These are phyloP conservation scores for Folsomia candida DNA, from an alignment of 2,888 invertebrate species.

Conservation along the genomic window DNA sequence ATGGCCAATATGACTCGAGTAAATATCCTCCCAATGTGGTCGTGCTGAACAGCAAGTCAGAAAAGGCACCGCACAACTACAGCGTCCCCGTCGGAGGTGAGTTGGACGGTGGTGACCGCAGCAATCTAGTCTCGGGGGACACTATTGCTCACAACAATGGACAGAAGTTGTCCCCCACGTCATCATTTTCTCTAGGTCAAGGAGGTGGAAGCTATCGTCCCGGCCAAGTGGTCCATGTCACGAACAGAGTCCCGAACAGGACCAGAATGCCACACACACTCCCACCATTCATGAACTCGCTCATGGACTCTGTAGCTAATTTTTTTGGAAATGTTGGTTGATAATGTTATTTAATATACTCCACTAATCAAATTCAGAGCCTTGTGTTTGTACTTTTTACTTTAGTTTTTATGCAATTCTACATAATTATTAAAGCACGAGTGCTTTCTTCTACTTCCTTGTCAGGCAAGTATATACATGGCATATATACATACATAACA, in stretches of 20 bases:
- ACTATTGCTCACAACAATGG: not conserved
- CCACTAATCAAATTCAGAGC: too few species aligned
- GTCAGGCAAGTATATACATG: too few species aligned
- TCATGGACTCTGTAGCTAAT: constrained; percentile 49
- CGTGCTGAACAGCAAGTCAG: not conserved
- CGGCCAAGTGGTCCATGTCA: too few species aligned
- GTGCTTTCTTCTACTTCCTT: too few species aligned
- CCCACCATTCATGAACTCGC: constrained; percentile 45
- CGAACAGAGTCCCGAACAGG: too few species aligned
- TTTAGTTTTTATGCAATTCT: not conserved
- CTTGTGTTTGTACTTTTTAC: too few species aligned
- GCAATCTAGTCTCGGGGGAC: not conserved
- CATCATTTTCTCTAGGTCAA: too few species aligned
- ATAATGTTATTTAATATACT: too few species aligned
- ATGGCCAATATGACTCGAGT: constrained; percentile 10
- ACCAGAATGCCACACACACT: not conserved
- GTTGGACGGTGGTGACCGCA: not conserved
- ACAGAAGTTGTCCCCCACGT: too few species aligned
- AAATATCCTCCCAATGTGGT: constrained; percentile 12
- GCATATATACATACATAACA: too few species aligned
- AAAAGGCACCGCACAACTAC: not conserved
- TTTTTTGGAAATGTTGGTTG: constrained; percentile 39
- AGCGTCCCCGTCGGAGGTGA: not conserved
- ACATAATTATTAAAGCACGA: not conserved
- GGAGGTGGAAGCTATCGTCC: too few species aligned